Base-by-base conservation (phyloP, 2,113 vertebrate species). In the Artemisiospiza belli region DNA sequence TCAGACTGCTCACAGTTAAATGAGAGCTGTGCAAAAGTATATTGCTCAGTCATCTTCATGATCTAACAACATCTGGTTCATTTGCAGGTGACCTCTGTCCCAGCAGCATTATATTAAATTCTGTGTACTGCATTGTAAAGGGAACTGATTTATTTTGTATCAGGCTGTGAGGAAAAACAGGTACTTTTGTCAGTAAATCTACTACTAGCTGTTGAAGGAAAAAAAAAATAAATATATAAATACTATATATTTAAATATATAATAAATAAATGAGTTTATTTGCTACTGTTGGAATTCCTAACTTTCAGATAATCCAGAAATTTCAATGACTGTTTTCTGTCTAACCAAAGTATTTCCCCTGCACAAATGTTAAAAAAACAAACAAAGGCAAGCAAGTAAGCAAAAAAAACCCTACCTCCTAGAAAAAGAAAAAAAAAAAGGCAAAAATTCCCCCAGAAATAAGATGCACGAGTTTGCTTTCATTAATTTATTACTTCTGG, bases 31-130 rank as follows among this genome's bases (percentile, higher is more conserved):
- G 75, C 57, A 81, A 44, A 89, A 47, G 92, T 92, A 59, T 63
- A 47, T 78, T 76, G n/a, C 66, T 83, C 77, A 76, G 86, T 91
- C 93, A 92, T 85, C 72, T 93, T 85, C 44, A 43, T 78, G 51
- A 73, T n/a, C 83, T 90, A 64, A 54, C 58, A 86, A 72, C 86
- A 95, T 81, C 69, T 90, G 79, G 20, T 85, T 47, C 44, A 77
- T 92, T 96, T 95, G 46, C 58, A 86, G 84, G 61, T 96, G 62
- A 67, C 82, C 91, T 79, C 28, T 92, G 62, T 68, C 59, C 51
- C 69, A 59, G 30, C 24, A 89, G n/a, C 25, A 85, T 83, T 73
- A 35, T 72, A 87, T 78, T 81, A 87, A 86, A 62, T 64, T 68
- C 33, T 39, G 5, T 69, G 68, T 23, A 73, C 17, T 86, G 25